Base-by-base conservation (phyloP, 2,888 invertebrate species). In the Athripsodes cinereus region DNA sequence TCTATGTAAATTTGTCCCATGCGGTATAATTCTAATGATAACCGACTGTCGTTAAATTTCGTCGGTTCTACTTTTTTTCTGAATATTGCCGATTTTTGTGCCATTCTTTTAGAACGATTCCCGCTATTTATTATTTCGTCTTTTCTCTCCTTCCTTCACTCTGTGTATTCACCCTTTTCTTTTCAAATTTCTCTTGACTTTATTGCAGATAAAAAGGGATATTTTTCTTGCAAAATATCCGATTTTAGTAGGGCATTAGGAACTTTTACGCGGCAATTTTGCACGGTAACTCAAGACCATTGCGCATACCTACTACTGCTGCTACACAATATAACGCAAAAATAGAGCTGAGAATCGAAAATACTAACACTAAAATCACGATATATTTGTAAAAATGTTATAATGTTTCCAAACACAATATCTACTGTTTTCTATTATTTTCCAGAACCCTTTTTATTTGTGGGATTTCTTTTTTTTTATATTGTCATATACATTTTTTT, bases 161-260 rank as follows among this genome's bases (percentile, higher is more conserved):
- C 13, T 13, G 16, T 13, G 2, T 20, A 18, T 50, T 50, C 26
- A n/a, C 50, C 21, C 50, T 50, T 50, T n/a, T n/a, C 48, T 20
- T 21, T 21, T 18, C 3, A 8, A 8, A 8, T 21, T 20, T 22
- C 56, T 21, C 40, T 35, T 13, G 40, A 40, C 53, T 60, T 60
- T 60, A 60, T 60, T 49, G 60, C 57, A 57, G 47, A 60, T 53
- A 57, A 57, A 60, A 57, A 60, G 34, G 53, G 55, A 53, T 55
- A 55, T 59, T 59, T 59, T 54, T 34, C 34, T 40, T 40, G 26
- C 40, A 51, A 56, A 56, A 56, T 46, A 47, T 16, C 56, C 56
- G 51, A 52, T 52, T 56, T 56, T 56, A 56, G 56, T 51, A 18
- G 51, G 31, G 22, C 56, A 56, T 56, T 56, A 56, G 56, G 56